Evolutionary conservation across 2,888 invertebrate species (phyloP), one percentile per base, ranked within the genome.

Genomic region (Teleogryllus oceanicus): DNA sequence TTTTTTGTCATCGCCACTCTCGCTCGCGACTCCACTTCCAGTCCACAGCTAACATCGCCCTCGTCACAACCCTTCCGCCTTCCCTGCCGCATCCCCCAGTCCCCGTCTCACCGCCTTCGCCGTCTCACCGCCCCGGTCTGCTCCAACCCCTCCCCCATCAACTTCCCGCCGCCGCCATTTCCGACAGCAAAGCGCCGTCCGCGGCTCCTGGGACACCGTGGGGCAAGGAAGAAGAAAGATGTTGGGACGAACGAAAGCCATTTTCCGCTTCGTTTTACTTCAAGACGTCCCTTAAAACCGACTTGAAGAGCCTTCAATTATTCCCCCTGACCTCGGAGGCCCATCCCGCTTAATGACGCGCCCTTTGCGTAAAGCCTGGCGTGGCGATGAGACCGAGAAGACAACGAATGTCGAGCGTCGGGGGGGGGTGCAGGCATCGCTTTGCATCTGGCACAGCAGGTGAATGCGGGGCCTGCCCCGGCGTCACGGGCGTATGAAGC

Each of bases 211-310:
- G 37, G 8, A 1, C 37, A 1, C 37, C 37, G 62, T 4, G 62
- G 16, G 62, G 13, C 3, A 62, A 12, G n/a, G 62, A 62, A 62
- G 18, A 62, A n/a, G n/a, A 62, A 62, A n/a, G n/a, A 62, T 62
- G 62, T 62, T 18, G 62, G 16, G n/a, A 62, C 11, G n/a, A 62
- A 62, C 62, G 13, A 62, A 62, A 62, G 62, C 62, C n/a, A 62
- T 62, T 62, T 62, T 62, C 62, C 62, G 62, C 62, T 62, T 62
- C 62, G 62, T 62, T 62, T 62, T 62, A 62, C 62, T 62, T n/a
- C 16, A 62, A 62, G 62, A 62, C 62, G 62, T 62, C 11, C n/a
- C 62, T 62, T 62, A n/a, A 62, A 62, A 62, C 62, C 62, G n/a
- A 11, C 62, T 62, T 62, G 13, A 12, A 62, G 62, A n/a, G 16